Evolutionary conservation across 2,113 vertebrate genomes (phyloP), one percentile per base, ranked within the genome.

Genomic region (Petaurus breviceps): DNA sequence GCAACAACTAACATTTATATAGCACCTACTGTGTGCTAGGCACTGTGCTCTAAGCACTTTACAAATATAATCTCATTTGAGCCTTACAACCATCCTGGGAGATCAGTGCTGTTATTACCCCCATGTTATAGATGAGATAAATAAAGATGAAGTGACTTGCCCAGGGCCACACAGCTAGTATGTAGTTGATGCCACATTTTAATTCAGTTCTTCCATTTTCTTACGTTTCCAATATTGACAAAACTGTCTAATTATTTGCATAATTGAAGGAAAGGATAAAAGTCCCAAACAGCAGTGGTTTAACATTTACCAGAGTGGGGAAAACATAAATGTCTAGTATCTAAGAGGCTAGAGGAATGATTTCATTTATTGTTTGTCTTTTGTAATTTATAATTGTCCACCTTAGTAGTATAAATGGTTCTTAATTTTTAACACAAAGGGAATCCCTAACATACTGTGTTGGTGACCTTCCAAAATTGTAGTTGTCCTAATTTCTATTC

Each of bases 231-330:
- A 57, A n/a, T 92, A 89, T 53, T 92, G 47, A 49, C 54, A 53
- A 0, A 61, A 46, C 19, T 93, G 51, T 55, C 93, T 28, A 54
- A 43, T n/a, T 91, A 92, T 92, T 92, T 95, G 19, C 68, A 84
- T 84, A 84, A 77, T 77, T n/a, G 37, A 77, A 43, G n/a, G 61
- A 96, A 96, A 93, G 46, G 51, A 37, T 91, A 43, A 46, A 92
- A 77, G n/a, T 95, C 77, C 91, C 50, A 55, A 90, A 46, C 43
- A 47, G 57, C 51, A 47, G 8, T 92, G n/a, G 23, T 22, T 84
- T 92, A 31, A 46, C 90, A 47, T 55, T 90, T 93, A 37, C 54
- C 24, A 25, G 23, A 55, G 28, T 31, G 26, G 9, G 31, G 57
- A 31, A 37, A 37, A 61, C 28, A 14, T 90, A 89, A 90, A 47